Conservation (phyloP, 2,888 invertebrate genomes). For the Trichogramma evanescens region DNA sequence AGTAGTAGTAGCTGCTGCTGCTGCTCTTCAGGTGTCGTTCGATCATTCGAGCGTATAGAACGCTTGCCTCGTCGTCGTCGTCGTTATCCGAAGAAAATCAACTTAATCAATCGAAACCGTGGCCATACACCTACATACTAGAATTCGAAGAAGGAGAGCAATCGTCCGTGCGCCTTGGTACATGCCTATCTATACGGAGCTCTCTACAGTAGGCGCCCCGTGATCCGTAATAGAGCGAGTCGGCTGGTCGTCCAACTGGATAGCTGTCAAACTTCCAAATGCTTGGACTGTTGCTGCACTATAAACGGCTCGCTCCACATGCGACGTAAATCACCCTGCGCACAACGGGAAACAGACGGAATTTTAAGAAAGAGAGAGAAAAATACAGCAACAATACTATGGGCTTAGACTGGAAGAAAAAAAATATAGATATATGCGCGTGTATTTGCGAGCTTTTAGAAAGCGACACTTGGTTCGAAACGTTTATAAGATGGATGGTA, state of each 20-base stretch:
- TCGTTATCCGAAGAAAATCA: too few species aligned
- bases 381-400: background rate
- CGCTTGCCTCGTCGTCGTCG: too few species aligned
- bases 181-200: background rate
- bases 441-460: too few species aligned
- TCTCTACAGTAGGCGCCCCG: slow-evolving; percentile 8
- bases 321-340: slow-evolving; percentile 86
- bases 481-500: too few species aligned
- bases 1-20: too few species aligned
- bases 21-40: too few species aligned
- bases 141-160: background rate
- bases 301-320: slow-evolving; percentile 99
- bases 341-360: background rate
- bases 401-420: background rate
- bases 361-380: background rate
- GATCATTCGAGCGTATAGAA: too few species aligned
- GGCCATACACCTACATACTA: too few species aligned
- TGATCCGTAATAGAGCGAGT: slow-evolving; percentile 5
- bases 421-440: background rate
- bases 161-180: background rate
- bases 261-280: slow-evolving; percentile 67
- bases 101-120: too few species aligned
- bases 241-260: slow-evolving; percentile 15
- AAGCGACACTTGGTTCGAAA: too few species aligned
- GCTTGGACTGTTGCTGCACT: slow-evolving; percentile 72